Evolutionary conservation across 2,888 invertebrate genomes (phyloP), one percentile per base, ranked within the genome.

Genomic region (Phengaris alcon): DNA sequence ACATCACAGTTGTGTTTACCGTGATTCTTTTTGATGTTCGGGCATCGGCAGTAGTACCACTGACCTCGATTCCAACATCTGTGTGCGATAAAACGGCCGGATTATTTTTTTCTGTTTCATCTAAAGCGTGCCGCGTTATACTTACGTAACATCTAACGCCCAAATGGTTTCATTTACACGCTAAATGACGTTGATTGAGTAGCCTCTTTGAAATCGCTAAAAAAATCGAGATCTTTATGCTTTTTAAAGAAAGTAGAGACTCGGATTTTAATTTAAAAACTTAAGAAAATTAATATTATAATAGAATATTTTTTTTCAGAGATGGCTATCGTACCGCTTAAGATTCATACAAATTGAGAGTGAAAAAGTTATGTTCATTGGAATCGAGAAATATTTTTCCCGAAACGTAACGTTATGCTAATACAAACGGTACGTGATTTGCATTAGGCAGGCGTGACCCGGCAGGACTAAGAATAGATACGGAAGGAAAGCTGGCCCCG

Each of bases 401-500:
- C 79, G 80, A 80, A 82, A 81, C 84, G 81, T 79, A 81, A 80
- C 81, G 77, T 80, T 86, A 88, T 90, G 87, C 84, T 88, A 89
- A 90, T 91, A 83, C 22, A 22, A 22, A 22, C 22, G 86, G 82
- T 85, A 88, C 86, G 87, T 88, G 87, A 88, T 89, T 88, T 87
- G 90, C 89, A 89, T 91, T 85, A 85, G 86, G 82, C 84, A 86
- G 84, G 85, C 88, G 87, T 90, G 90, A 89, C 90, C 90, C 82
- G 87, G 78, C 84, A 85, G 87, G 87, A 86, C 87, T 86, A 82
- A 89, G 88, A 92, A 92, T 91, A 91, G 88, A 91, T 87, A 86
- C 91, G 91, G 93, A 93, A 93, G 90, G 91, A 91, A 91, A 91
- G 90, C 88, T 86, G 85, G 82, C 86, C 86, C 85, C 83, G 82